Percentiles rank a stretch among this genome's conserved stretches.
These are phyloP conservation scores for Hippoglossus stenolepis DNA, from an alignment of 2,113 vertebrate genomes.

Conservation along the genomic window DNA sequence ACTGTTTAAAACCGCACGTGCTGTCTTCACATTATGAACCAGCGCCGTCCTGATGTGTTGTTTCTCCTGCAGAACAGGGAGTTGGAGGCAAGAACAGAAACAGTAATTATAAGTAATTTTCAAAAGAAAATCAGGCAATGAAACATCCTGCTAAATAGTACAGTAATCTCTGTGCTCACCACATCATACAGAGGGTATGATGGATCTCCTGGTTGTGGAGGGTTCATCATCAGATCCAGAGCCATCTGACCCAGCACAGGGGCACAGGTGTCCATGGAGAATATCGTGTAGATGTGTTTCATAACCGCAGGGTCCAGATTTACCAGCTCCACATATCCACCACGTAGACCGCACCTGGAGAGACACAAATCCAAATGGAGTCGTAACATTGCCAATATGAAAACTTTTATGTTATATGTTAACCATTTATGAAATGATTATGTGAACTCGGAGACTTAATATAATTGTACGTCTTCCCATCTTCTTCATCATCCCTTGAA, in stretches of 20 bases:
- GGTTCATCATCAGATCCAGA: constrained; percentile 76
- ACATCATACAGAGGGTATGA: constrained; percentile 68
- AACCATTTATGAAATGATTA: too few species aligned
- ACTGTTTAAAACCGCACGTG: constrained; percentile 47
- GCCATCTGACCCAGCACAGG: constrained; percentile 74
- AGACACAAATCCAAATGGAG: background rate
- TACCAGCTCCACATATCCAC: constrained; percentile 83
- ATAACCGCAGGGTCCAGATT: constrained; percentile 75
- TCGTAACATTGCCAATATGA: background rate
- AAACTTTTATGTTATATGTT: too few species aligned
- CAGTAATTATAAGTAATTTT: background rate
- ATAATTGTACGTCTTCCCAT: background rate
- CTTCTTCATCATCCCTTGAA: background rate
- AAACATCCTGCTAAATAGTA: background rate
- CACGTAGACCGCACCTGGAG: constrained; percentile 80
- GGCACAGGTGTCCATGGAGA: background rate
- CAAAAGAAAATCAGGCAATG: background rate
- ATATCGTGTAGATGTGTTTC: constrained; percentile 22
- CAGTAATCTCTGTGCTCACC: constrained; percentile 44
- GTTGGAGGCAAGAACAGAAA: background rate
- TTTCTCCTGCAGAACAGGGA: constrained; percentile 64
- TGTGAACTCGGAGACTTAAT: too few species aligned
- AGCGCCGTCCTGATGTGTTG: constrained; percentile 49
- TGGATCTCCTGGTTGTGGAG: constrained; percentile 78
- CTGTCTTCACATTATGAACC: constrained; percentile 54